Evolutionary conservation across 2,888 invertebrate species (phyloP), one percentile per base, ranked within the genome.

Genomic region (Odontothrips loti): DNA sequence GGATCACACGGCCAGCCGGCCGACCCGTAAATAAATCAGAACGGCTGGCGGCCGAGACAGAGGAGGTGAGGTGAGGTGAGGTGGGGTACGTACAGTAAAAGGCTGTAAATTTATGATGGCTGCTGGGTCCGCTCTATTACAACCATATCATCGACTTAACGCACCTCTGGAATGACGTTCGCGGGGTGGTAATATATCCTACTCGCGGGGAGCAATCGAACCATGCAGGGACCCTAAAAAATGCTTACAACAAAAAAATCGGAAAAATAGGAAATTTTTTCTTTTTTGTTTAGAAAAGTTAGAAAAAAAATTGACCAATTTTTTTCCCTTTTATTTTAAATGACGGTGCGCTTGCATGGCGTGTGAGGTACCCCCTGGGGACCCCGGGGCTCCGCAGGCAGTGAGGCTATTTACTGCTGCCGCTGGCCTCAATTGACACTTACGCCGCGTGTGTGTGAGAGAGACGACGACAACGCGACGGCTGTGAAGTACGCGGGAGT

Each of bases 81-180:
- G 3, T 6, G 34, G 34, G 68, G 23, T 27, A 75, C 12, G 23
- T 12, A 43, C 58, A 20, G 58, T 58, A 58, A 58, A 58, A 12
- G 27, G 10, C 11, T 10, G 68, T 75, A 23, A 75, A 75, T 75
- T 75, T 75, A 75, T 9, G 68, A 27, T 27, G 23, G 20, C 11
- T n/a, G 23, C 68, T n/a, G n/a, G n/a, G 23, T 27, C 27, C 23
- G 68, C 27, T 75, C 68, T 75, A 75, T 75, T 75, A 27, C 23
- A 75, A 75, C 68, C 68, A 75, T 43, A 43, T 75, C 68, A 75
- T 23, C 68, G 68, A 75, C 68, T 75, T 75, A 75, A n/a, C 23
- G 68, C 6, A 0, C 3, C 34, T 43, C 34, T 4, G 34, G 34
- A 43, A 43, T 6, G 34, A 43, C 34, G 34, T 43, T 43, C 34